phyloP scores from a whole-genome alignment of 2,113 vertebrate species.

The Oryzias melastigma region DNA sequence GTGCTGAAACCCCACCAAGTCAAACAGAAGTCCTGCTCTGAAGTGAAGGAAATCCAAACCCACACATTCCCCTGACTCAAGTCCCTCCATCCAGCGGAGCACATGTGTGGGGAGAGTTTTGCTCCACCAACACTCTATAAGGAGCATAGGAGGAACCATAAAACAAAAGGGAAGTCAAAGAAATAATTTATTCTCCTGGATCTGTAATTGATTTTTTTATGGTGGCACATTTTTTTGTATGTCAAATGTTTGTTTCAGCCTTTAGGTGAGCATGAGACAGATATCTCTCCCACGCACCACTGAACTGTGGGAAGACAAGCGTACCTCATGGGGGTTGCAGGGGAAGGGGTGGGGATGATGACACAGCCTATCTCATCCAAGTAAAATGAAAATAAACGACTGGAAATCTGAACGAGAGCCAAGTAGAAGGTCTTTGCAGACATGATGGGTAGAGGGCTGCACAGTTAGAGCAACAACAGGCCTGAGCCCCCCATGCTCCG shows the following conservation, averaged over 20 bases:
- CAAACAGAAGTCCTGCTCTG: constrained; percentile 69
- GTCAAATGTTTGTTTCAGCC: constrained; percentile 25
- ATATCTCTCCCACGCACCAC: constrained; percentile 59
- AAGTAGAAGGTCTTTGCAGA: constrained; percentile 52
- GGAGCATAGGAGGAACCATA: constrained; percentile 56
- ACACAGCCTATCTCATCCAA: constrained; percentile 67
- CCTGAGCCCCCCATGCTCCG: constrained; percentile 39
- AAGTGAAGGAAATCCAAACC: constrained; percentile 70
- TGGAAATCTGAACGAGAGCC: constrained; percentile 52
- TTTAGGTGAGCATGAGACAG: constrained; percentile 41
- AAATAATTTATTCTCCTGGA: constrained; percentile 34
- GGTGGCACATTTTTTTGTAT: constrained; percentile 9
- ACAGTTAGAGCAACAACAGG: constrained; percentile 16
- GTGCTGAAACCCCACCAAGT: constrained; percentile 71
- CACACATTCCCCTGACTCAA: constrained; percentile 60
- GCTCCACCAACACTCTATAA: constrained; percentile 50
- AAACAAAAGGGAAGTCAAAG: constrained; percentile 39
- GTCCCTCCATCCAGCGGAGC: constrained; percentile 40
- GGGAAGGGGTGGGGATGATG: constrained; percentile 46
- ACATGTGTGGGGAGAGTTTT: constrained; percentile 53
- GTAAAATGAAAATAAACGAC: constrained; percentile 71
- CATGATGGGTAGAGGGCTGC: constrained; percentile 34
- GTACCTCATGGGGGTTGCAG: constrained; percentile 56
- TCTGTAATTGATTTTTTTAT: constrained; percentile 28
- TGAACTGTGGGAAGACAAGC: constrained; percentile 62